phyloP scores from a whole-genome alignment of 1,140 invertebrate genomes.

The Macrosteles quadrilineatus region DNA sequence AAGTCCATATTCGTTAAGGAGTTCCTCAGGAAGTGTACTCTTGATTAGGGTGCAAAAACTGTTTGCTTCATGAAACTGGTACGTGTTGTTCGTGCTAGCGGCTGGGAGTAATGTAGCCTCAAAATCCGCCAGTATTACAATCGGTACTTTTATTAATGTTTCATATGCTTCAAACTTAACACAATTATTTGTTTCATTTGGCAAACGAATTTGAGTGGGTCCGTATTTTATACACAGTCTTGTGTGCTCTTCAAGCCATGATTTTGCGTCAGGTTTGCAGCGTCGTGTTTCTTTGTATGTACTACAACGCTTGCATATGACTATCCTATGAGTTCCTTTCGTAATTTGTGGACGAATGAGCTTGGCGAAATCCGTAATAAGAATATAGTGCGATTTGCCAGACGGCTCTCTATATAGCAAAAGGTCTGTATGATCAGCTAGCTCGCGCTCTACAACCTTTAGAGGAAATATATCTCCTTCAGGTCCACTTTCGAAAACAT shows the following conservation, averaged over 20 bases:
- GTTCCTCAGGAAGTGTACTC: neutral
- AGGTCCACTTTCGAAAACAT: no score
- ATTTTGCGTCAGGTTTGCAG: neutral
- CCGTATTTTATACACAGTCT: neutral
- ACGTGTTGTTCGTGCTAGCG: neutral
- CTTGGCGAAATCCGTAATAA: no score
- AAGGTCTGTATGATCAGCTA: no score
- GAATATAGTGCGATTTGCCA: no score
- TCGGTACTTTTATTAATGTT: neutral
- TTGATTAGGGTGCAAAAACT: neutral
- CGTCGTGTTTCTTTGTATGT: neutral
- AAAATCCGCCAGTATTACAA: neutral
- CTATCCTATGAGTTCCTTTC: neutral
- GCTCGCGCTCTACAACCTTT: no score
- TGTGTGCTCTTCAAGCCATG: neutral
- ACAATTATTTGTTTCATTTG: neutral
- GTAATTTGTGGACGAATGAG: no score
- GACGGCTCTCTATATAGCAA: no score
- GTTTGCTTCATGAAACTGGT: neutral
- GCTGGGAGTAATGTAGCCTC: neutral
- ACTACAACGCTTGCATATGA: neutral
- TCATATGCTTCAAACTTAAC: neutral
- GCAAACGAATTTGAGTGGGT: neutral
- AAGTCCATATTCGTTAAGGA: neutral
- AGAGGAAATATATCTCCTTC: no score